Conservation (phyloP, 2,888 invertebrate species). For the Mactromeris polynyma region DNA sequence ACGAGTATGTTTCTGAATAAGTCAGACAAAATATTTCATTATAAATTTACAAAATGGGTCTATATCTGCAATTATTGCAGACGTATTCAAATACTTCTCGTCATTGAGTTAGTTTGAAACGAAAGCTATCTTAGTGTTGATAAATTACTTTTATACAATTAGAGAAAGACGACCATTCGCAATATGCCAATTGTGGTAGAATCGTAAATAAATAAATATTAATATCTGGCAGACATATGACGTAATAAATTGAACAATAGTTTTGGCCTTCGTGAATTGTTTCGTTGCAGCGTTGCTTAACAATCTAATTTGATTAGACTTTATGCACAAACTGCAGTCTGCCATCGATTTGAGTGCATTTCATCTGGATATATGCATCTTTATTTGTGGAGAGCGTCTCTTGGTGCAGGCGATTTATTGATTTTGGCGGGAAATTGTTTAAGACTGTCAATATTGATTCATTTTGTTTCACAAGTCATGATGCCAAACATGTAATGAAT, state of each 20-base stretch:
- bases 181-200: too few species aligned
- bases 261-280: neutral
- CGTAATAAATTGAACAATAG: neutral
- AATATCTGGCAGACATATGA: neutral
- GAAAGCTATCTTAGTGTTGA: too few species aligned
- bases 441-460: slow-evolving; percentile 19
- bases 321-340: neutral
- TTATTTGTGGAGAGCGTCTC: neutral
- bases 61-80: too few species aligned
- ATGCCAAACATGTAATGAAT: slow-evolving; percentile 19
- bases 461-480: slow-evolving; percentile 14
- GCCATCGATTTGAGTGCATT: neutral
- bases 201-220: neutral
- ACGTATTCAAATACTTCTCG: too few species aligned
- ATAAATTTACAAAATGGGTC: too few species aligned
- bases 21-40: too few species aligned
- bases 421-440: slow-evolving; percentile 21
- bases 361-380: neutral
- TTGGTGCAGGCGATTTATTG: slow-evolving; percentile 16
- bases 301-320: neutral
- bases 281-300: neutral
- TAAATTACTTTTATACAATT: too few species aligned
- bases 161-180: too few species aligned
- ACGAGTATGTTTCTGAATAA: too few species aligned
- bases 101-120: too few species aligned